Conservation (phyloP, 2,797 vertebrate species). For the Cyprinodon diabolis region DNA sequence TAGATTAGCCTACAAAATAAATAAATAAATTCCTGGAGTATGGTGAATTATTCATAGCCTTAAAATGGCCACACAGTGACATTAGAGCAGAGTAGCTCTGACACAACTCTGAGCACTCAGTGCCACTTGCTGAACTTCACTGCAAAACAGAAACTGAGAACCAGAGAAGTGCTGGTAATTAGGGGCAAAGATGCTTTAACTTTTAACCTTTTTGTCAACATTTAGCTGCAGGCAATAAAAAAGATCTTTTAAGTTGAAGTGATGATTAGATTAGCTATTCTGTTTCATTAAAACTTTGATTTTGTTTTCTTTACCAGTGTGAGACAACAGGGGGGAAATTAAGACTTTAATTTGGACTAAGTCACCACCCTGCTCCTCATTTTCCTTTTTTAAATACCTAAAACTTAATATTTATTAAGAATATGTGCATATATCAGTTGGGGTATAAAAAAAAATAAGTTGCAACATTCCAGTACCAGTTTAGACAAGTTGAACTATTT, state of each 20-base stretch:
- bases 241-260: neutral
- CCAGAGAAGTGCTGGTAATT: neutral
- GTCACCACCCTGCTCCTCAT: neutral
- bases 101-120: conserved; percentile 22
- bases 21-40: conserved; percentile 57
- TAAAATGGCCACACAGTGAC: conserved; percentile 55
- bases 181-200: neutral
- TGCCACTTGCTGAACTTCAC: conserved; percentile 19
- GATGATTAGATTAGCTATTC: neutral
- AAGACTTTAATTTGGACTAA: no score
- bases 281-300: neutral
- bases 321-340: neutral
- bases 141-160: conserved; percentile 1
- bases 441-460: no score
- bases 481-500: no score
- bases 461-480: no score
- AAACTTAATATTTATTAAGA: neutral
- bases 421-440: neutral
- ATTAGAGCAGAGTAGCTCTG: conserved; percentile 45
- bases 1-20: conserved; percentile 32
- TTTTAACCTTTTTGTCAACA: neutral
- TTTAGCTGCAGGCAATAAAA: neutral
- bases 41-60: conserved; percentile 66
- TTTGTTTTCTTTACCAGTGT: neutral
- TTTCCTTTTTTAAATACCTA: neutral